Percentiles rank a stretch among this genome's conserved stretches.
These are phyloP conservation scores for Benthosema pterotum DNA, from an alignment of 2,797 vertebrate species.

Conservation along the genomic window DNA sequence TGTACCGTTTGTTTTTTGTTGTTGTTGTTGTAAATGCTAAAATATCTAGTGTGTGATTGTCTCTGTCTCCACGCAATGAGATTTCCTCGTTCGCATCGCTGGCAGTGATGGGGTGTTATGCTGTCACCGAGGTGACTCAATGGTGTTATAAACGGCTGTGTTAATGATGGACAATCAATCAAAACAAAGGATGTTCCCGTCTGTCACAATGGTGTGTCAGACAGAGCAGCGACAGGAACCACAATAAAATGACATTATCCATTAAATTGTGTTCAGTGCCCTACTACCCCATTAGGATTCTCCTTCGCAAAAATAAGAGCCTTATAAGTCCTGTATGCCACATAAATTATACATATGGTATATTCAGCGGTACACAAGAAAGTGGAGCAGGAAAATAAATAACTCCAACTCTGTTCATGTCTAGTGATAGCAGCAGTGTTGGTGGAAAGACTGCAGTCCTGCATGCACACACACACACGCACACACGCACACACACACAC, in stretches of 20 bases:
- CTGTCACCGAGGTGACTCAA: too few species aligned
- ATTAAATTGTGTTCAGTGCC: not conserved
- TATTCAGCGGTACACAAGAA: not conserved
- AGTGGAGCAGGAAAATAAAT: conserved; percentile 27
- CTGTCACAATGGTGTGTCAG: not conserved
- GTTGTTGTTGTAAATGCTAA: too few species aligned
- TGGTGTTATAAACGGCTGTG: conserved; percentile 32
- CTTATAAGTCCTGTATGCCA: conserved; percentile 14
- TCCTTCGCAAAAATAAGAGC: conserved; percentile 2
- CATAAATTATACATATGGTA: conserved; percentile 20
- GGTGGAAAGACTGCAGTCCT: not conserved
- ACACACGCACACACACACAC: not conserved
- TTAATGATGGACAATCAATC: conserved; percentile 44
- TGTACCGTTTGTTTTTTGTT: too few species aligned
- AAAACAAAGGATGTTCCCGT: conserved; percentile 21
- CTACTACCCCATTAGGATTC: not conserved
- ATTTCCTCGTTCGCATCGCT: too few species aligned
- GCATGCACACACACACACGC: conserved; percentile 1
- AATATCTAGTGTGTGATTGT: too few species aligned
- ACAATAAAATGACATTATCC: not conserved
- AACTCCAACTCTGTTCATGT: conserved; percentile 21
- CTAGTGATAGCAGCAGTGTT: conserved; percentile 18
- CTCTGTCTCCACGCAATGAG: too few species aligned
- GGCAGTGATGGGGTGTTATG: too few species aligned
- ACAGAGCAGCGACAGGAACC: conserved; percentile 16